Conservation (phyloP, 2,888 invertebrate species). For the Ctenicera cuprea region DNA sequence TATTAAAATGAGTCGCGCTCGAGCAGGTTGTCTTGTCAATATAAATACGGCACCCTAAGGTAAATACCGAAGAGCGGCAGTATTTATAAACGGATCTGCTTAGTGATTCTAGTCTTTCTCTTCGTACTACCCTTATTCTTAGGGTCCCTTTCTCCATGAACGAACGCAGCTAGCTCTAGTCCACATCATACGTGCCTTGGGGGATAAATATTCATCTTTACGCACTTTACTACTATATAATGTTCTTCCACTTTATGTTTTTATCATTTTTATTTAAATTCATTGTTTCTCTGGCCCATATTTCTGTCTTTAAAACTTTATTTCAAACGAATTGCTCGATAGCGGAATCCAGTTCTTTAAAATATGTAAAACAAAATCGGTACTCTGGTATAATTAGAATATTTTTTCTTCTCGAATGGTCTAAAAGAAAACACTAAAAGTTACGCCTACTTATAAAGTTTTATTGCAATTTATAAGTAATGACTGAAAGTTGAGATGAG, state of each 20-base stretch:
- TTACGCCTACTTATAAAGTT: constrained; percentile 40
- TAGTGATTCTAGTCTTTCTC: constrained; percentile 51
- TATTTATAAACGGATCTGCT: constrained; percentile 55
- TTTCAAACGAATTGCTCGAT: constrained; percentile 10
- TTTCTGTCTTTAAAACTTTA: constrained; percentile 20
- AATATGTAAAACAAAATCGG: background rate
- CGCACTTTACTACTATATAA: constrained; percentile 44
- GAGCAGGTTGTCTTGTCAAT: constrained; percentile 28
- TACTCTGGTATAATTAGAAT: background rate
- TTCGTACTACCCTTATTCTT: constrained; percentile 41
- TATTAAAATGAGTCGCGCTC: constrained; percentile 8
- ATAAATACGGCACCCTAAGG: constrained; percentile 30
- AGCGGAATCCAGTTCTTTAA: constrained; percentile 12
- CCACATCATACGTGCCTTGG: constrained; percentile 61
- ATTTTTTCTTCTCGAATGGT: background rate
- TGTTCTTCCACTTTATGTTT: constrained; percentile 41
- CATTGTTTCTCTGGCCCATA: constrained; percentile 30
- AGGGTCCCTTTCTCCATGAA: constrained; percentile 35
- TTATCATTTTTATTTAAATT: constrained; percentile 38
- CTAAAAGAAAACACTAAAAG: constrained; percentile 3
- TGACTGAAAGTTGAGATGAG: constrained; percentile 56
- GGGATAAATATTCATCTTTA: constrained; percentile 58
- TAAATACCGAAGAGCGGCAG: constrained; percentile 34
- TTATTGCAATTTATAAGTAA: constrained; percentile 56
- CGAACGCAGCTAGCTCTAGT: constrained; percentile 46